Conservation (phyloP, 2,113 vertebrate species). For the Rhizomys pruinosus region DNA sequence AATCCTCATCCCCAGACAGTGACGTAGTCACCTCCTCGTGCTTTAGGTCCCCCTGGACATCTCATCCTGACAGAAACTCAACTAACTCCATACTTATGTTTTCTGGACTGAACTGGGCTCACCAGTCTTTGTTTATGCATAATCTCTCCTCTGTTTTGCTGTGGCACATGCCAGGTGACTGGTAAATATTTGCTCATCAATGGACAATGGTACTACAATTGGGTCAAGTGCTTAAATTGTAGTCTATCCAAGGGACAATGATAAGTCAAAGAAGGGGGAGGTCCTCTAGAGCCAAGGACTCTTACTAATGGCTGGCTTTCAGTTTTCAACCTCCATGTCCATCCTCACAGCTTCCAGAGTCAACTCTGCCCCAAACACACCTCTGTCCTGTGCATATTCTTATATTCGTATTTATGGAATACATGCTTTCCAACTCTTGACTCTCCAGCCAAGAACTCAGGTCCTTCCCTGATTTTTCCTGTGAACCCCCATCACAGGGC, state of each 20-base stretch:
- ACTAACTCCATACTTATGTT: neutral
- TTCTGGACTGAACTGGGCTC: neutral
- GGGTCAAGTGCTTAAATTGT: neutral
- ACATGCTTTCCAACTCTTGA: neutral
- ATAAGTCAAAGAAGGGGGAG: neutral
- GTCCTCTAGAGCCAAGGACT: neutral
- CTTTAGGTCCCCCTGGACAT: neutral
- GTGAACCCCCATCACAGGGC: neutral
- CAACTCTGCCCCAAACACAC: neutral
- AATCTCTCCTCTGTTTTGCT: neutral
- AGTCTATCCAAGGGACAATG: neutral
- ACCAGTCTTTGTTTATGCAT: neutral
- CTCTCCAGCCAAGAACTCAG: neutral
- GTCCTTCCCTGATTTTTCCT: neutral
- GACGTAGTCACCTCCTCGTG: neutral
- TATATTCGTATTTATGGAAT: neutral
- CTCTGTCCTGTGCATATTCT: neutral
- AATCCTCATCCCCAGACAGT: neutral
- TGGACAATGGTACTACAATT: neutral
- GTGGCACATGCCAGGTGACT: neutral
- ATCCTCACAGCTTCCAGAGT: neutral
- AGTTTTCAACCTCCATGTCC: neutral
- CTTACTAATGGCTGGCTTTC: neutral
- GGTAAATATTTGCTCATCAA: neutral
- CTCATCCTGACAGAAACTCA: neutral